phyloP scores from a whole-genome alignment of 1,140 invertebrate species.

The Conus ventricosus region DNA sequence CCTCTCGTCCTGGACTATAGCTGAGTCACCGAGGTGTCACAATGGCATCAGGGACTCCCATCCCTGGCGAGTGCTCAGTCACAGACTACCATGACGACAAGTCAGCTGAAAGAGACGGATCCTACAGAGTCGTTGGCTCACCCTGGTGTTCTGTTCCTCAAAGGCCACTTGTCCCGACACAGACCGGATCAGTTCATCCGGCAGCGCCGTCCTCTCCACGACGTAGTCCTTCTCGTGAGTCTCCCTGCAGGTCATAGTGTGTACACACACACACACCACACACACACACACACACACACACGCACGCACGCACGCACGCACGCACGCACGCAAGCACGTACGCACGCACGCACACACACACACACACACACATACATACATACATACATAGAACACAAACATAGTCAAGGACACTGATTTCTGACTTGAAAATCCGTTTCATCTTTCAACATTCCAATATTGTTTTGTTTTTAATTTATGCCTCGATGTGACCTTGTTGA shows the following conservation, averaged over 20 bases:
- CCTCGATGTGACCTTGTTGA: no score
- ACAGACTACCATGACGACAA: no score
- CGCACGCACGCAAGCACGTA: background rate
- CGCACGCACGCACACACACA: background rate
- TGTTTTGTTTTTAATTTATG: no score
- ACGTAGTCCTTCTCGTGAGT: conserved; percentile 67
- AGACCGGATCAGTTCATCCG: conserved; percentile 76
- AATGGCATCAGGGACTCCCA: no score
- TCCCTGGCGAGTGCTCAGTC: no score
- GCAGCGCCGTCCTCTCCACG: conserved; percentile 75
- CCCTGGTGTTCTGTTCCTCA: conserved; percentile 75
- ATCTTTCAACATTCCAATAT: no score
- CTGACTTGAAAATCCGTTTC: no score
- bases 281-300: background rate
- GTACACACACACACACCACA: background rate
- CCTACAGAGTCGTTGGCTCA: conserved; percentile 36
- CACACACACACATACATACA: background rate
- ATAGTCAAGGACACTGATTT: no score
- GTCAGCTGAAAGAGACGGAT: no score
- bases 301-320: background rate
- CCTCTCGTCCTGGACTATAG: no score
- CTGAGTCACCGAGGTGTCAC: no score
- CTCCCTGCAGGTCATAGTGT: conserved; percentile 44
- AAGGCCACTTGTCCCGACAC: conserved; percentile 78
- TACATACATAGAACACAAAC: no score